These are phyloP conservation scores for Cheilosia urbana DNA, from an alignment of 2,888 invertebrate genomes.

Conservation along the genomic window DNA sequence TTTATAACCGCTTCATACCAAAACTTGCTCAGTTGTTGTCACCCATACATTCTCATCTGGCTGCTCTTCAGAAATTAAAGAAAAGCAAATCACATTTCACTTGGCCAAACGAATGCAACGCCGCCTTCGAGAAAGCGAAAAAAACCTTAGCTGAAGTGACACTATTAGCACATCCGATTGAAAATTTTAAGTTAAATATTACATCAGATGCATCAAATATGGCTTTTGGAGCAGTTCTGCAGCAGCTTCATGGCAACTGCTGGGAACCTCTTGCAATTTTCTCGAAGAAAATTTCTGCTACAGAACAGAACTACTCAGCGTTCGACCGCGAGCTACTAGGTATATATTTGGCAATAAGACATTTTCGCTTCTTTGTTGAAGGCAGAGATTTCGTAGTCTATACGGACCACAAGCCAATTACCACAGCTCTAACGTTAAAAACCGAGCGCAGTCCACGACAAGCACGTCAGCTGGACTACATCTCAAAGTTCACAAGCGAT, in stretches of 20 bases:
- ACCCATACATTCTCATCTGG: conserved; percentile 53
- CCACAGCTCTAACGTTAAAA: background rate
- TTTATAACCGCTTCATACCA: conserved; percentile 58
- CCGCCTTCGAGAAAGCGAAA: conserved; percentile 18
- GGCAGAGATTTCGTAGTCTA: conserved; percentile 21
- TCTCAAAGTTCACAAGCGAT: conserved; percentile 33
- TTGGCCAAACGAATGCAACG: conserved; percentile 30
- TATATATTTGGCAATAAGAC: conserved; percentile 5
- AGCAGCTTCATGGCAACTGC: background rate
- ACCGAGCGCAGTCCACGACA: conserved; percentile 13
- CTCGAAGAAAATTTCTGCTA: conserved; percentile 18
- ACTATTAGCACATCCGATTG: conserved; percentile 32
- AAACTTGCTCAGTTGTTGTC: conserved; percentile 49
- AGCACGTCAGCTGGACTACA: conserved; percentile 19
- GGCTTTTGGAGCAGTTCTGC: conserved; percentile 35
- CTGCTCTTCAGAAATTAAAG: conserved; percentile 34
- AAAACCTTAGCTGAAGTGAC: conserved; percentile 12
- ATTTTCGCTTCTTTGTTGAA: conserved; percentile 14
- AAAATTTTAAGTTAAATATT: conserved; percentile 21
- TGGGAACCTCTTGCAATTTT: conserved; percentile 28
- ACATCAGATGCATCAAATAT: conserved; percentile 40
- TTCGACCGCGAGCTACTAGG: conserved; percentile 19
- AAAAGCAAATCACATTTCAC: conserved; percentile 25
- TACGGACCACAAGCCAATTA: conserved; percentile 36
- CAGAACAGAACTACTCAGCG: conserved; percentile 26